Base-by-base conservation (phyloP, 2,888 invertebrate genomes). In the Oscheius myriophilus region DNA sequence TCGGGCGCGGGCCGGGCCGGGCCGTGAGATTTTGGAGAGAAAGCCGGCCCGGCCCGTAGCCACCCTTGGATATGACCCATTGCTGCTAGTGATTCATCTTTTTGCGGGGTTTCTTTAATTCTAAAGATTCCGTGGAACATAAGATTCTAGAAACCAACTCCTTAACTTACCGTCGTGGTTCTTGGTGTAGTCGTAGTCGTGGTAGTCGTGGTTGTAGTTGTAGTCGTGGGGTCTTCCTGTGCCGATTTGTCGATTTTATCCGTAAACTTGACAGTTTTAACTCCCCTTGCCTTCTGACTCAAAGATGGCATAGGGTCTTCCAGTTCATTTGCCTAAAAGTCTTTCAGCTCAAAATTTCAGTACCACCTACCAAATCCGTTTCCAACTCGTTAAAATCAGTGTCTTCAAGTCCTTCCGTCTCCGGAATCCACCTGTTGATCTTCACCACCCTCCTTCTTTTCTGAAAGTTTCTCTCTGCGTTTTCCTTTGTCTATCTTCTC, bases 331-430 rank as follows among this genome's bases (percentile, higher is more conserved):
- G 64, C 53, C 64, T 65, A 16, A 65, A 65, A 53, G 12, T 1
- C 12, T 7, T 3, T 58, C n/a, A n/a, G n/a, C n/a, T n/a, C n/a
- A n/a, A n/a, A n/a, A n/a, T n/a, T n/a, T n/a, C n/a, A n/a, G n/a
- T n/a, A n/a, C 41, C 9, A 49, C 49, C 33, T 58, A 59, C 73
- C 69, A 43, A 57, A 52, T 51, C 59, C 54, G 41, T 67, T 23
- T 58, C 64, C 25, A 53, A 54, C 18, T 70, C 63, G 14, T 70
- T 73, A 16, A 77, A 72, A 25, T 77, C 75, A 7, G 67, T 69
- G 45, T 72, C 71, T 59, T 75, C 73, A 42, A 80, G 62, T 39
- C 79, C 80, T 61, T 80, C 80, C 2, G 80, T 71, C 68, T 80
- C 80, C 18, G 80, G 80, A 62, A 80, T 80, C 1, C 41, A 54